A percentile compares a stretch with the other conserved stretches of the same genome.
These are phyloP conservation scores for Pseudeuparius sepicola DNA, from an alignment of 2,888 invertebrate species.

Conservation along the genomic window DNA sequence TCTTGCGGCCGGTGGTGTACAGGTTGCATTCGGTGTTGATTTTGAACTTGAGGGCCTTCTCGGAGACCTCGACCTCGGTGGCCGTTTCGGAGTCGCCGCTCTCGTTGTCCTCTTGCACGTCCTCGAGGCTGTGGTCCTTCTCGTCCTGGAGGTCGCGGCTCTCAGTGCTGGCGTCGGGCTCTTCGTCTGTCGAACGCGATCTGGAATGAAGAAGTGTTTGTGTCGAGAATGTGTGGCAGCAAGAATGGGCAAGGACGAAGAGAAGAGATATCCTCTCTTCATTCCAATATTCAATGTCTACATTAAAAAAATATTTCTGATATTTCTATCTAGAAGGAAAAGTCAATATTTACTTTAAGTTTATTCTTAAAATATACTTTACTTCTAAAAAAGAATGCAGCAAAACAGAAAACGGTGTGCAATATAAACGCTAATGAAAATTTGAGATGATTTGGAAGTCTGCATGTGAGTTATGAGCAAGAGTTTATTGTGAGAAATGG, in stretches of 20 bases:
- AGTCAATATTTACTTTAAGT: too few species aligned
- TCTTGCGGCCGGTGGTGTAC: conserved; percentile 44
- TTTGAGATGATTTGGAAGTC: too few species aligned
- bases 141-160: conserved; percentile 31
- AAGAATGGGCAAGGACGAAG: neutral
- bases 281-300: too few species aligned
- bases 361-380: too few species aligned
- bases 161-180: conserved; percentile 39
- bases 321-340: too few species aligned
- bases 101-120: conserved; percentile 47
- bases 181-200: conserved; percentile 44
- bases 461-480: too few species aligned
- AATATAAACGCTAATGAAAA: too few species aligned
- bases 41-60: conserved; percentile 65
- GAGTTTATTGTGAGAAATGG: too few species aligned
- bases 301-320: conserved; percentile 2
- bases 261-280: too few species aligned
- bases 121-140: conserved; percentile 39
- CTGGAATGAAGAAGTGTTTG: conserved; percentile 24
- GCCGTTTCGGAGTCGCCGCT: conserved; percentile 55
- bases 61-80: conserved; percentile 64
- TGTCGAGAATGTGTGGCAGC: conserved; percentile 1
- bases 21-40: conserved; percentile 57
- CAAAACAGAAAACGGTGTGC: too few species aligned
- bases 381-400: too few species aligned